Evolutionary conservation across 2,888 invertebrate species (phyloP).

Genomic region (Callinectes sapidus): DNA sequence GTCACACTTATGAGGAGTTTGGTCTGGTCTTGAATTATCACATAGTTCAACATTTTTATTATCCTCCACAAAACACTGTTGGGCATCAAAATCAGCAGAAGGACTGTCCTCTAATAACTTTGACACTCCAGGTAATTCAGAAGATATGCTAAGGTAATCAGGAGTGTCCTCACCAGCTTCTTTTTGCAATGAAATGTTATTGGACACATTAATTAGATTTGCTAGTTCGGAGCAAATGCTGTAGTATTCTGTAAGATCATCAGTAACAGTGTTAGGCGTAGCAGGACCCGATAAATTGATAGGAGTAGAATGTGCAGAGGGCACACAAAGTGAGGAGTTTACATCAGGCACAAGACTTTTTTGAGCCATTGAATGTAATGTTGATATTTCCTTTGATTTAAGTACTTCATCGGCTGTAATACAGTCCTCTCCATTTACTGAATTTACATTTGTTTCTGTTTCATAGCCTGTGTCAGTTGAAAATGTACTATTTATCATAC

Average conservation of each 20-base stretch:
- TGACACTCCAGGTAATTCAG: conserved; percentile 40
- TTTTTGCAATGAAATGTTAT: conserved; percentile 13
- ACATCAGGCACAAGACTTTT: background rate
- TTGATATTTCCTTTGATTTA: conserved; percentile 11
- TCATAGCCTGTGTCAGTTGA: conserved; percentile 65
- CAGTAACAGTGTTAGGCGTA: conserved; percentile 50
- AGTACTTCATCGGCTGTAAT: conserved; percentile 11
- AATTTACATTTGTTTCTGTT: conserved; percentile 47
- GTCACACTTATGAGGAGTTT: background rate
- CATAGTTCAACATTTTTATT: background rate
- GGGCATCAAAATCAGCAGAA: conserved; percentile 38
- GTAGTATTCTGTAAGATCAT: conserved; percentile 52
- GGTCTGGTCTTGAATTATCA: background rate
- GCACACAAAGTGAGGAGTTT: conserved; percentile 26
- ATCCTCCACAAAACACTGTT: conserved; percentile 36
- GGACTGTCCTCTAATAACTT: conserved; percentile 48
- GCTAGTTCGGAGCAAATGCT: conserved; percentile 55
- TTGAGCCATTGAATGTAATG: background rate
- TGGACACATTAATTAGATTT: conserved; percentile 22
- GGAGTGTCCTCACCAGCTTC: conserved; percentile 47
- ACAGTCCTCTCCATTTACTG: conserved; percentile 24
- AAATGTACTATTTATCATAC: conserved; percentile 59
- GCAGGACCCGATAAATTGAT: conserved; percentile 38
- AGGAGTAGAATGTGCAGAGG: conserved; percentile 35
- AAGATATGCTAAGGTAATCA: conserved; percentile 46